A percentile compares a stretch with the other conserved stretches of the same genome.
phyloP scores from a whole-genome alignment of 53 echinoderm and acorn worm species.

The Holothuria leucospilota region DNA sequence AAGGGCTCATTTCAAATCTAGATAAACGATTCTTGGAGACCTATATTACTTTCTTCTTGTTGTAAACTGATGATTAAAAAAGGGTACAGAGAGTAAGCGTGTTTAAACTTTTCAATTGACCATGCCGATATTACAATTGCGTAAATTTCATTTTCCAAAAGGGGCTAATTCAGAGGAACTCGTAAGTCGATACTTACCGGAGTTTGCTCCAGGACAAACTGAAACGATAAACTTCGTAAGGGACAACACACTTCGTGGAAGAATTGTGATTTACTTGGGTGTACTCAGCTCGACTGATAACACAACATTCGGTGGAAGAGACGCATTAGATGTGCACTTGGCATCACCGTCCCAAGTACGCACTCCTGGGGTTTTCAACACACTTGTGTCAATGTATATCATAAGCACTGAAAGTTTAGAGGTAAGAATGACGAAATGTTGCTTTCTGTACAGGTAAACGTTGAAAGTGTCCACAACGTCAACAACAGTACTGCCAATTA shows the following conservation, averaged over 20 bases:
- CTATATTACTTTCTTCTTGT: no score
- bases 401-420: background rate
- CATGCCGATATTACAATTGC: no score
- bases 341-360: background rate
- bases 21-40: no score
- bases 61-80: no score
- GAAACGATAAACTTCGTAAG: background rate
- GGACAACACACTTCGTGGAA: slow-evolving; percentile 1
- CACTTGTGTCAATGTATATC: background rate
- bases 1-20: no score
- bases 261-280: background rate
- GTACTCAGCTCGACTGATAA: background rate
- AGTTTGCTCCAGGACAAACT: background rate
- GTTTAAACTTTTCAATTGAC: no score
- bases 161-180: slow-evolving; percentile 18
- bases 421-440: background rate
- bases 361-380: background rate
- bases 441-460: no score
- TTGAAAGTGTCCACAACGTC: no score
- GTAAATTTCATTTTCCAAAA: no score
- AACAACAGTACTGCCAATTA: no score
- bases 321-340: background rate
- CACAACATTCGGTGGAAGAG: background rate
- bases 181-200: background rate
- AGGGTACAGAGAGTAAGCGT: no score